Evolutionary conservation across 2,797 vertebrate species (phyloP).

Genomic region (Gallirallus australis): DNA sequence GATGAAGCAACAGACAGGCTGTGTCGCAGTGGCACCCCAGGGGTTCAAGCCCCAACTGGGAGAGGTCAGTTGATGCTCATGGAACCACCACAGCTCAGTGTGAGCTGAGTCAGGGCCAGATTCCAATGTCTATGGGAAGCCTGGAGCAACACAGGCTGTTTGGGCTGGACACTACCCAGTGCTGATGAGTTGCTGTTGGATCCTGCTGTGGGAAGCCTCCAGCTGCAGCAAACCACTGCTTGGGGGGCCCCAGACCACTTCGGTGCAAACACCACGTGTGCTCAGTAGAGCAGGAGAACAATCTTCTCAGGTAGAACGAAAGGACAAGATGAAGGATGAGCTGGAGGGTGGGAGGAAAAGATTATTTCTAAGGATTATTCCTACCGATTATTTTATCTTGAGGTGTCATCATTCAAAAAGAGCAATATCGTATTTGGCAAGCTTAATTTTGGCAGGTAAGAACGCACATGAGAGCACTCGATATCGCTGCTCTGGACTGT

Average conservation of each 20-base stretch:
- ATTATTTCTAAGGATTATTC: neutral
- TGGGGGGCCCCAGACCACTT: neutral
- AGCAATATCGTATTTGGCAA: slow-evolving; percentile 17
- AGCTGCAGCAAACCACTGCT: neutral
- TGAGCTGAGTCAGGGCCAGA: rapidly evolving
- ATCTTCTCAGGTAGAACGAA: neutral
- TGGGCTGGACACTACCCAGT: neutral
- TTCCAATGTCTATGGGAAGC: neutral
- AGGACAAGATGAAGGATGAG: neutral
- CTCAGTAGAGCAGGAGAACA: neutral
- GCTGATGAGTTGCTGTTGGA: neutral
- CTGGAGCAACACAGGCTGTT: rapidly evolving
- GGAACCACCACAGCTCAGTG: rapidly evolving
- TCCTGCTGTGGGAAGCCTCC: rapidly evolving
- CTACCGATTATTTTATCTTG: neutral
- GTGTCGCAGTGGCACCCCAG: rapidly evolving
- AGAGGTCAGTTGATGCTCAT: neutral
- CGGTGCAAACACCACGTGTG: neutral
- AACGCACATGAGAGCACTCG: neutral
- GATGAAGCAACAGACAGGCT: neutral
- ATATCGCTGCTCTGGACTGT: neutral
- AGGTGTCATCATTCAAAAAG: neutral
- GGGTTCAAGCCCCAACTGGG: neutral
- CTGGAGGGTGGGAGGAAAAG: neutral
- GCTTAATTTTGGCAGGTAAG: slow-evolving; percentile 39